These are phyloP conservation scores for Deroplatys truncata DNA, from an alignment of 2,888 invertebrate genomes.

Conservation along the genomic window DNA sequence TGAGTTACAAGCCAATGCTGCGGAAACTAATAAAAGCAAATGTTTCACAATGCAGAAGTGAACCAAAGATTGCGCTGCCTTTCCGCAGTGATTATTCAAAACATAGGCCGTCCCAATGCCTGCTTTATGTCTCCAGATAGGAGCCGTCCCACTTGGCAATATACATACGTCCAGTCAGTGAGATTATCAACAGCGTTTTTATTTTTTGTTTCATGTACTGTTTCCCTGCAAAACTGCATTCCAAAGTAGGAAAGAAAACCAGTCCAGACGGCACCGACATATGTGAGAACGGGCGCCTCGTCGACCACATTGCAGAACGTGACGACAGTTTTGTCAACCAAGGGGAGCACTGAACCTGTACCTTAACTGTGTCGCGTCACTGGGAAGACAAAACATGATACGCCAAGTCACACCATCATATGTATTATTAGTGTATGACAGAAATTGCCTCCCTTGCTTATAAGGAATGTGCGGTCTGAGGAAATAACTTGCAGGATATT, in stretches of 20 bases:
- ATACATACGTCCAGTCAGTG: background rate
- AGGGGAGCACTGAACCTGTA: background rate
- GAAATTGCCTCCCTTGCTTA: too few species aligned
- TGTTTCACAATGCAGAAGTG: too few species aligned
- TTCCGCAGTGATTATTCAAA: background rate
- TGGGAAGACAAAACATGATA: too few species aligned
- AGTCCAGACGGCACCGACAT: background rate
- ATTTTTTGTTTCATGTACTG: background rate
- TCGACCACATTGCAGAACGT: background rate
- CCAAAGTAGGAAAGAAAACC: background rate
- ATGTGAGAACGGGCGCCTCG: background rate
- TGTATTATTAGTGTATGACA: too few species aligned
- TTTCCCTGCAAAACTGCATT: background rate
- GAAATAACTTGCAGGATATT: too few species aligned
- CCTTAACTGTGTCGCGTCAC: too few species aligned
- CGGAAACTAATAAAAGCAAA: too few species aligned
- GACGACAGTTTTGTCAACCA: background rate
- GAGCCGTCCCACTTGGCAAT: background rate
- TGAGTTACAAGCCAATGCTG: too few species aligned
- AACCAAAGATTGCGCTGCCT: background rate
- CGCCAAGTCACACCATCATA: too few species aligned
- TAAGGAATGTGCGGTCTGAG: too few species aligned
- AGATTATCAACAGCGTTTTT: background rate
- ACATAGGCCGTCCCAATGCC: background rate
- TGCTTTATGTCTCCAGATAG: too few species aligned